Evolutionary conservation across 1,140 invertebrate genomes (phyloP), one percentile per base, ranked within the genome.

Genomic region (Odontomachus brunneus): DNA sequence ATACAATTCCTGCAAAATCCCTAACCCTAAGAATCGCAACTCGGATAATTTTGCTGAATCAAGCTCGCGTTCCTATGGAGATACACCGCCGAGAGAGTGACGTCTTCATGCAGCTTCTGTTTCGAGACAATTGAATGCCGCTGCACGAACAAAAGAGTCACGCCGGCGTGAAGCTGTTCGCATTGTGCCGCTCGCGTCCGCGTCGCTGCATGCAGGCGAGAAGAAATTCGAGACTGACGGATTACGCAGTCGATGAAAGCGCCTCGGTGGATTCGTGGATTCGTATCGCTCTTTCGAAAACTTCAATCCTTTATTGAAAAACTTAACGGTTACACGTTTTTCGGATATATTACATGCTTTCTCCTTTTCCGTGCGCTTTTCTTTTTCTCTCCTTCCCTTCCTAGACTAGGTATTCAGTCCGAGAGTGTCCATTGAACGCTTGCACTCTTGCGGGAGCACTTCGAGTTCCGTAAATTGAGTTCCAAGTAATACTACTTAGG

Each of bases 1-100:
- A 44, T 59, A 57, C n/a, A 80, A 80, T 80, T 80, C 65, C 19
- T 60, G 22, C 53, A 15, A 57, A 80, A 59, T 80, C 75, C 75
- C 75, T 80, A 80, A 80, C 75, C 75, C 65, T 80, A 71, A 80
- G 75, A 80, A 71, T 55, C 75, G 75, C 69, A 80, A 57, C 75
- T 80, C 51, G 17, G 22, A 33, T 80, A 80, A 80, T 80, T 80
- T 71, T 17, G 51, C 53, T 71, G 75, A 80, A 15, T 80, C 65
- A 48, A 59, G 55, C 65, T 80, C 33, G n/a, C 33, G 75, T 80
- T 80, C 53, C 75, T 65, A 80, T 80, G 75, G 75, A 69, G 57
- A 71, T 53, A 19, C 17, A 33, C 9, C 7, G n/a, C n/a, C n/a
- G n/a, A 33, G 5, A 33, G 29, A 78, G 75, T 33, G 73, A 14